Percentiles rank a stretch among this genome's conserved stretches.
These are phyloP conservation scores for Holotrichia oblita DNA, from an alignment of 1,140 invertebrate species.

Conservation along the genomic window DNA sequence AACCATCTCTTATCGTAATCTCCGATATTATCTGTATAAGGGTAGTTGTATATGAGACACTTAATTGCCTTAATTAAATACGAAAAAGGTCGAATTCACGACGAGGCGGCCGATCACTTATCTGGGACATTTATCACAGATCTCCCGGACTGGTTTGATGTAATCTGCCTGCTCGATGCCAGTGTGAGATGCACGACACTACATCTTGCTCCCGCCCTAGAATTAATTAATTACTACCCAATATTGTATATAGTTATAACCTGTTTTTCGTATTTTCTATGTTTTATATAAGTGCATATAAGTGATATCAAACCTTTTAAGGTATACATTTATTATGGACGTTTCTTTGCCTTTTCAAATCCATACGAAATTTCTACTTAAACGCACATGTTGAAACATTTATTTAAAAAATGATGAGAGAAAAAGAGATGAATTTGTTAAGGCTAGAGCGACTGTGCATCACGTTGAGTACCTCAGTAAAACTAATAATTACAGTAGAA, in stretches of 20 bases:
- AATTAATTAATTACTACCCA: conserved; percentile 55
- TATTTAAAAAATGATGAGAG: conserved; percentile 32
- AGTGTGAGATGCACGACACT: conserved; percentile 47
- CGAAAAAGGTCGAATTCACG: conserved; percentile 56
- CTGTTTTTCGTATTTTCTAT: conserved; percentile 50
- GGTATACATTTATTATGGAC: conserved; percentile 52
- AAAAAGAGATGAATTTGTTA: neutral
- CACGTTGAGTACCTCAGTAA: no score
- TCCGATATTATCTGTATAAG: conserved; percentile 49
- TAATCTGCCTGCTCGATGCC: conserved; percentile 43
- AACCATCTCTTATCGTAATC: conserved; percentile 50
- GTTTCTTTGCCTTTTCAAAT: conserved; percentile 49
- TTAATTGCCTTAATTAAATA: conserved; percentile 60
- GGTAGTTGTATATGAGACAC: conserved; percentile 58
- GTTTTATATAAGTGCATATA: conserved; percentile 40
- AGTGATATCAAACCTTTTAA: conserved; percentile 51
- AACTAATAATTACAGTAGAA: no score
- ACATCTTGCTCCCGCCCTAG: conserved; percentile 42
- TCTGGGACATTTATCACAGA: conserved; percentile 54
- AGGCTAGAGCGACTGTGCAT: neutral
- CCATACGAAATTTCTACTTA: conserved; percentile 48
- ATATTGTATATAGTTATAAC: conserved; percentile 45
- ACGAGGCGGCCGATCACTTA: conserved; percentile 53
- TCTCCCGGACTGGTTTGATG: conserved; percentile 49
- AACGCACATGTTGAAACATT: conserved; percentile 49